Evolutionary conservation across 2,797 vertebrate genomes (phyloP), one percentile per base, ranked within the genome.

Genomic region (Crax fasciolata): DNA sequence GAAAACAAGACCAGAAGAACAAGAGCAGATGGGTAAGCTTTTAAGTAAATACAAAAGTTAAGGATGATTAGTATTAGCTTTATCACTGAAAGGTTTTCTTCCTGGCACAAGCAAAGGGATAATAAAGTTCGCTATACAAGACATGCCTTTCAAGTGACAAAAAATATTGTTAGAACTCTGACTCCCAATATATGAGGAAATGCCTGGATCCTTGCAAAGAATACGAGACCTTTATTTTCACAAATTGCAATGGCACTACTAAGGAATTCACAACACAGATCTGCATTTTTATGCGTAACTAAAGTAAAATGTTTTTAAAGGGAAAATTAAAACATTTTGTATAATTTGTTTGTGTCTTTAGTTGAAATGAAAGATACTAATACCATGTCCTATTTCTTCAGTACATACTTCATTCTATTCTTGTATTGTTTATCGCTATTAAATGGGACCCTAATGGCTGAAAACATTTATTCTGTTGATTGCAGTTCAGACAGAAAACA

Each of bases 281-380:
- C 6, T 39, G 7, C 8, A 38, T 23, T 77, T 93, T 24, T 11
- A 57, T 4, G 10, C 7, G 4, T 3, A 43, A 61, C 9, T 28
- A 41, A 87, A 78, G 6, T 43, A 39, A 66, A 84, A 41, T 1
- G 11, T 5, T 24, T 44, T 65, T 21, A 78, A 79, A 84, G 39
- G 43, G 28, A 52, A 93, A 93, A 48, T 12, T 1, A 72, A 44
- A 39, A 63, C 28, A 20, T 43, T 43, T 43, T 21, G 27, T 63
- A 43, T 43, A 43, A 20, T 30, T 63, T 30, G 27, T 20, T 63
- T 63, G 8, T 44, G 79, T 65, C 32, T 75, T 41, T 78, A 70
- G 89, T 75, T 84, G 84, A 95, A 89, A 93, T n/a, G 58, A 86
- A 95, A 92, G 41, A 39, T 59, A 55, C 6, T 86, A 87, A 59